These are phyloP conservation scores for Quadroppia sp. DNA, from an alignment of 2,888 invertebrate species.

Conservation along the genomic window DNA sequence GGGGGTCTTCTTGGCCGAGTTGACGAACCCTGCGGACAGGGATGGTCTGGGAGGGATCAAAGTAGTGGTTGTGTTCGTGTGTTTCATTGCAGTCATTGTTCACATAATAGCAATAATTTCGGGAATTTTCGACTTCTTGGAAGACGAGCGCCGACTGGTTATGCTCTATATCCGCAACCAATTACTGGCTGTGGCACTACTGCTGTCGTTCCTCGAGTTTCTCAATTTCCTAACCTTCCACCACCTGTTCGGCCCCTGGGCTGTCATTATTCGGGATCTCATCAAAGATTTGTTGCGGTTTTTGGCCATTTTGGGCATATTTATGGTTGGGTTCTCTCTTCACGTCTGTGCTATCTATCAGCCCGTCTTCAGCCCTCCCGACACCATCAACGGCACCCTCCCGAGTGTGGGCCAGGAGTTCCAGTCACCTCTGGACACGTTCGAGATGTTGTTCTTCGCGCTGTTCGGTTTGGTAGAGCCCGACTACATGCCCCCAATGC, in stretches of 20 bases:
- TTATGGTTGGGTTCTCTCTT: slow-evolving; percentile 98
- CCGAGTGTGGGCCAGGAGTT: slow-evolving; percentile 48
- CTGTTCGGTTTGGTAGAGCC: slow-evolving; percentile 86
- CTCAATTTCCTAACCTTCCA: slow-evolving; percentile 97
- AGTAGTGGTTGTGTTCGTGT: slow-evolving; percentile 61
- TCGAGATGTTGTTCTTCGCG: slow-evolving; percentile 97
- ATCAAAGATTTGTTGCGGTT: slow-evolving; percentile 58
- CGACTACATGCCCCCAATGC: slow-evolving; percentile 58
- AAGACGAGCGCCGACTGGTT: slow-evolving; percentile 66
- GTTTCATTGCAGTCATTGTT: slow-evolving; percentile 82
- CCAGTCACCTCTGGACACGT: slow-evolving; percentile 83
- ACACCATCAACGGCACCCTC: slow-evolving; percentile 48
- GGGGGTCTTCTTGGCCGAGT: slow-evolving; percentile 87
- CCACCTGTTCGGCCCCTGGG: slow-evolving; percentile 99
- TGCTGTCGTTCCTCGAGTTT: slow-evolving; percentile 95
- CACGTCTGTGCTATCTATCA: slow-evolving; percentile 83
- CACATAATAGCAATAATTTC: slow-evolving; percentile 69
- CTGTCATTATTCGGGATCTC: slow-evolving; percentile 87
- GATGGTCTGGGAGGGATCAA: slow-evolving; percentile 82
- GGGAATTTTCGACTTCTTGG: slow-evolving; percentile 50
- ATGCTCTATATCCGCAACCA: slow-evolving; percentile 89
- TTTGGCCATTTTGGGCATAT: slow-evolving; percentile 92
- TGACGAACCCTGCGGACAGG: slow-evolving; percentile 96
- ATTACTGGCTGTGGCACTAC: slow-evolving; percentile 87
- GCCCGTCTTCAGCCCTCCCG: slow-evolving; percentile 57